Evolutionary conservation across 2,797 vertebrate genomes (phyloP).

Genomic region (Lagodon rhomboides): DNA sequence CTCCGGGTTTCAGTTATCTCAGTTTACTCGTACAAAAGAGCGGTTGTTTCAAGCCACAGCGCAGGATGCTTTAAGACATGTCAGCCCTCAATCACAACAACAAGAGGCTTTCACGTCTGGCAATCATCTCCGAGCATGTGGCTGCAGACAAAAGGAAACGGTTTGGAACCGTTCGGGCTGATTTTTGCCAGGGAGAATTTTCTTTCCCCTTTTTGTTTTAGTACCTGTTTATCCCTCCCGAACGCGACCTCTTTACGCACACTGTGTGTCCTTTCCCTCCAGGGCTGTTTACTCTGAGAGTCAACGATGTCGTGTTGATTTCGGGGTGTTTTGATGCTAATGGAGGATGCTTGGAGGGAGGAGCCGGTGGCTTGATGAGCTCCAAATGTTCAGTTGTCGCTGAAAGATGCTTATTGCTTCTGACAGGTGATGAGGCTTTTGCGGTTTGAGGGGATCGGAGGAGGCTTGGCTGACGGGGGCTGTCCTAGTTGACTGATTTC

Average conservation of each 20-base stretch:
- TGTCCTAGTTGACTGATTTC: conserved; percentile 61
- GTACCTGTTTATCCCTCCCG: conserved; percentile 71
- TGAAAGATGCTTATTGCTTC: conserved; percentile 60
- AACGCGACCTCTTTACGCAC: conserved; percentile 29
- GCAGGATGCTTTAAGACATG: conserved; percentile 74
- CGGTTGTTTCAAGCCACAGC: conserved; percentile 59
- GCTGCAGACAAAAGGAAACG: conserved; percentile 73
- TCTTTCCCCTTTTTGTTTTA: conserved; percentile 40
- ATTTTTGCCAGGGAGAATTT: conserved; percentile 66
- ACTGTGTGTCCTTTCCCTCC: conserved; percentile 33
- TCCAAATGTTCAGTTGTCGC: conserved; percentile 62
- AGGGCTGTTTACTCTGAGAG: conserved; percentile 61
- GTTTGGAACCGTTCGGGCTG: conserved; percentile 63
- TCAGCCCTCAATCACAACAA: conserved; percentile 79
- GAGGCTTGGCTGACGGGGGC: conserved; percentile 38
- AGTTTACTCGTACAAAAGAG: conserved; percentile 61
- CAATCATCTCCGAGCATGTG: conserved; percentile 78
- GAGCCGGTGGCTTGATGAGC: conserved; percentile 53
- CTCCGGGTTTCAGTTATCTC: conserved; percentile 62
- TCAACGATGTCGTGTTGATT: conserved; percentile 48
- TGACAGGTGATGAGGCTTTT: conserved; percentile 76
- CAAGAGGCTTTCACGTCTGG: conserved; percentile 75
- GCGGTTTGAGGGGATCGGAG: conserved; percentile 47
- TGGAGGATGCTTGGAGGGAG: conserved; percentile 50
- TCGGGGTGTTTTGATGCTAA: conserved; percentile 67